phyloP scores from a whole-genome alignment of 1,140 invertebrate genomes.

The Dinoponera quadriceps region DNA sequence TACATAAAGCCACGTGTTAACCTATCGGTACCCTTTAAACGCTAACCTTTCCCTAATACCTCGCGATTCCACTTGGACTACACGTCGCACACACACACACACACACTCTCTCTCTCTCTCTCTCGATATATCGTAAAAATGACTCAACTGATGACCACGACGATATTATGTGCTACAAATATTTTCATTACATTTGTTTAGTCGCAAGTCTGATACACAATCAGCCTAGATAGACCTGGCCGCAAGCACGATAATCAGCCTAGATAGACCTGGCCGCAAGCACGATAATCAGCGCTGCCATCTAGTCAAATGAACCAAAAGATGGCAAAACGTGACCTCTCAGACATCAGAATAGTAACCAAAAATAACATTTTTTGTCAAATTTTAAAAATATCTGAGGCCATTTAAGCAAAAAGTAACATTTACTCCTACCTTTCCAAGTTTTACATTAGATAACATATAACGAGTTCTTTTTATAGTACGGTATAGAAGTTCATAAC shows the following conservation, averaged over 20 bases:
- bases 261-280: neutral
- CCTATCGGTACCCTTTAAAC: conserved; percentile 35
- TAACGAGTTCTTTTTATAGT: too few relatives aligned
- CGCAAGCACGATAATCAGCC: neutral
- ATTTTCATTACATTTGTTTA: neutral
- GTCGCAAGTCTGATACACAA: neutral
- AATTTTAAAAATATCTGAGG: too few relatives aligned
- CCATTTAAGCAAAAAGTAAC: too few relatives aligned
- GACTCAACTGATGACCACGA: neutral
- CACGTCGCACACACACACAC: too few relatives aligned
- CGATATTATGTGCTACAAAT: neutral
- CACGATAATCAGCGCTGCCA: neutral
- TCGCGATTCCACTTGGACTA: neutral
- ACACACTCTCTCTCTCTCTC: neutral
- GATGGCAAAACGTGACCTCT: too few relatives aligned
- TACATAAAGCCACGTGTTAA: conserved; percentile 54
- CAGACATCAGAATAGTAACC: too few relatives aligned
- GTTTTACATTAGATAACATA: too few relatives aligned
- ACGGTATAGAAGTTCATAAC: too few relatives aligned
- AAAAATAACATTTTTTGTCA: too few relatives aligned
- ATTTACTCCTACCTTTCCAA: too few relatives aligned
- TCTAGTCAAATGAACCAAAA: too few relatives aligned
- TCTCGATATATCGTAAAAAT: neutral
- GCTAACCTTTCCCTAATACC: conserved; percentile 59
- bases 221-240: neutral